Base-by-base conservation (phyloP, 2,113 vertebrate genomes). In the Amphiprion percula region DNA sequence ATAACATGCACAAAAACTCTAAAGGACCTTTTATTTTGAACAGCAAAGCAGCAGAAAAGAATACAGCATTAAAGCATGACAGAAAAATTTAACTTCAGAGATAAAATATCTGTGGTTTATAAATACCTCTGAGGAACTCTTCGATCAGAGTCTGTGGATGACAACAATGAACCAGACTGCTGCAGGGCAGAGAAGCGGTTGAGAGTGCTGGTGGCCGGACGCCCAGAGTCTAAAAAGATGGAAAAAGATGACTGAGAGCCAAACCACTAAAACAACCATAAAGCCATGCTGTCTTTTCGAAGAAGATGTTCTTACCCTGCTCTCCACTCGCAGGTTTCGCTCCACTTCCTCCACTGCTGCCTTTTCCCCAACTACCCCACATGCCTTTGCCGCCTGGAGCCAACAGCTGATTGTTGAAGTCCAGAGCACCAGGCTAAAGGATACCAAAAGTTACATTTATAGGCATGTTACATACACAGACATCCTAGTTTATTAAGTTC, bases 121-220 rank as follows among this genome's bases (percentile, higher is more conserved):
- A 3, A 70, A 65, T 86, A 97, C 98, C 98, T 97, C 82, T 97
- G 97, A 63, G 97, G 95, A 80, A 96, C 95, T 3, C 96, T 95
- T 44, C 96, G 96, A 80, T 99, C 98, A 11, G 91, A 94, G 74
- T 99, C 97, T 10, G 90, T 8, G 65, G 91, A 72, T 0, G 86
- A 88, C 2, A 79, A 76, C 2, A 74, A 83, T 0, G 92, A 90
- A 0, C 77, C 93, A 0, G 97, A 93, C 92, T 98, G 97, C 77
- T 98, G 98, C 77, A 99, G 95, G n/a, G 97, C 97, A 26, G 96
- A 98, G 90, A 97, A 99, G 50, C 97, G 97, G 91, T 99, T 99
- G 87, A 99, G 93, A 10, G 96, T 98, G 91, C 96, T 98, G 0
- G 98, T 96, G 67, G 97, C 92, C 5, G 96, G 94, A 77, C 97